phyloP scores from a whole-genome alignment of 2,797 vertebrate species.

The Cyclura pinguis region DNA sequence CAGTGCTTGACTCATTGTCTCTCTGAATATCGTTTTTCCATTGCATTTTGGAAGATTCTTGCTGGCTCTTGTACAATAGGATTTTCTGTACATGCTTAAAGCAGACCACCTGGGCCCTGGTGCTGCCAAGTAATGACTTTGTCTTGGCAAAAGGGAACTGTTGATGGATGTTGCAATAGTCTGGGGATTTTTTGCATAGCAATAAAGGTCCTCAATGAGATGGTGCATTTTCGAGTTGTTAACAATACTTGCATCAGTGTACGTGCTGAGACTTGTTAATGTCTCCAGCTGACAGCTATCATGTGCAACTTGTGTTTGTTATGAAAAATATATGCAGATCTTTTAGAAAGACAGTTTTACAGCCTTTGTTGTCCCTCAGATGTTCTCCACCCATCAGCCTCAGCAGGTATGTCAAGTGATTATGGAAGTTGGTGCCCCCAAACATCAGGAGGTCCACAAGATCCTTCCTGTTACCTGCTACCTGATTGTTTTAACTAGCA shows the following conservation, averaged over 20 bases:
- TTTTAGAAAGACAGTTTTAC: neutral
- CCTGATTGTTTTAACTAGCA: too few species aligned
- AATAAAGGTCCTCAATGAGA: neutral
- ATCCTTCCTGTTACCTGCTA: too few species aligned
- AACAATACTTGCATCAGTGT: neutral
- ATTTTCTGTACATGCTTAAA: neutral
- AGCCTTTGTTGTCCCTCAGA: neutral
- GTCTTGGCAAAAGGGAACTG: neutral
- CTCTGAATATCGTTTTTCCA: neutral
- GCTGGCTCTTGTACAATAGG: neutral
- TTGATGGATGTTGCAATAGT: neutral
- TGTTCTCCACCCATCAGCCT: neutral
- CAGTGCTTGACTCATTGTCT: neutral
- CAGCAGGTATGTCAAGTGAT: neutral
- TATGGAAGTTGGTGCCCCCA: neutral
- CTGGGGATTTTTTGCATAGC: neutral
- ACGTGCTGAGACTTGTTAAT: constrained; percentile 1
- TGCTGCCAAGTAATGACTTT: neutral
- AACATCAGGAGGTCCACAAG: neutral
- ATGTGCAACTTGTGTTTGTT: neutral
- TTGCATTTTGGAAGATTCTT: neutral
- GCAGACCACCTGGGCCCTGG: neutral
- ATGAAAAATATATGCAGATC: neutral
- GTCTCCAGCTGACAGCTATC: neutral
- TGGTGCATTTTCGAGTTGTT: neutral